Percentiles rank a stretch among this genome's conserved stretches.
Evolutionary conservation across 1,140 invertebrate genomes (phyloP).

Genomic region (Hesperophylax magnus): DNA sequence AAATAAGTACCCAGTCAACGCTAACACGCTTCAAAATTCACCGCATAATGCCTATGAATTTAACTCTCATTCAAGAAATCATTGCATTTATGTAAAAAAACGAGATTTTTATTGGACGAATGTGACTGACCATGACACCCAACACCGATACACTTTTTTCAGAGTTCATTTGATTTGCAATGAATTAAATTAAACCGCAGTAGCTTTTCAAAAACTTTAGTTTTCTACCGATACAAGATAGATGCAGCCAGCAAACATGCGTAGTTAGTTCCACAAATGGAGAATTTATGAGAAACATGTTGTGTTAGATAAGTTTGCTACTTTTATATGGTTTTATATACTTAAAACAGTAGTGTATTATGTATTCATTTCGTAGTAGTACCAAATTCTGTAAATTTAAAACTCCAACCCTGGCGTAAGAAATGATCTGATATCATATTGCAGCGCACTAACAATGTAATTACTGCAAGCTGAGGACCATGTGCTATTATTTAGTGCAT

Average conservation of each 20-base stretch:
- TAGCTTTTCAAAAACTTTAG: background rate
- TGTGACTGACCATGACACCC: conserved; percentile 1
- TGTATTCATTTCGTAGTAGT: background rate
- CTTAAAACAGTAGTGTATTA: conserved; percentile 8
- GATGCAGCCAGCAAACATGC: background rate
- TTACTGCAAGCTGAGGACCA: background rate
- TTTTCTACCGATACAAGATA: background rate
- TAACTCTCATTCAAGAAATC: conserved; percentile 26
- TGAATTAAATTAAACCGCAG: background rate
- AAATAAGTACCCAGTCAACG: conserved; percentile 43
- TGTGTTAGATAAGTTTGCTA: conserved; percentile 30
- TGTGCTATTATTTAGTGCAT: background rate
- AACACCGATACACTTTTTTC: conserved; percentile 3
- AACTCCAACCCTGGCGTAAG: too few relatives aligned
- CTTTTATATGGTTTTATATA: conserved; percentile 39
- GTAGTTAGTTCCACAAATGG: background rate
- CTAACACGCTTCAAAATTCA: conserved; percentile 30
- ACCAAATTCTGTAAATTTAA: too few relatives aligned
- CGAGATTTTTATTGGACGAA: conserved; percentile 17
- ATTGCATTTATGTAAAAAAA: conserved; percentile 37
- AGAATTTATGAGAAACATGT: background rate
- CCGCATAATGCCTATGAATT: conserved; percentile 32
- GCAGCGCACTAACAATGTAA: background rate
- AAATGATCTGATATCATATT: too few relatives aligned
- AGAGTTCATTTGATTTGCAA: conserved; percentile 2